phyloP scores from a whole-genome alignment of 2,113 vertebrate species.

The Sakesphorus luctuosus region DNA sequence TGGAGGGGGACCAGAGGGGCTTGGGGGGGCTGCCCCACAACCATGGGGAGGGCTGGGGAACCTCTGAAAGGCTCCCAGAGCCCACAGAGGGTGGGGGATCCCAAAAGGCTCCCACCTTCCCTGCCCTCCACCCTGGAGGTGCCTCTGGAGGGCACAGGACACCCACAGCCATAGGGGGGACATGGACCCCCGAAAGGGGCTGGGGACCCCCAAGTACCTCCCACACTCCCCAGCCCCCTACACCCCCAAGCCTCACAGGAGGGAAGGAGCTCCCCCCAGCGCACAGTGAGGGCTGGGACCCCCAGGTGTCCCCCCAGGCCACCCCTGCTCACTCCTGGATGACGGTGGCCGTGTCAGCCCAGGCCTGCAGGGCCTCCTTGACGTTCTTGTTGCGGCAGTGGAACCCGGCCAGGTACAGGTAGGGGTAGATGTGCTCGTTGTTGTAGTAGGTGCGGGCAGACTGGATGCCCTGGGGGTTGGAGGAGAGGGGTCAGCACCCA shows the following conservation, averaged over 20 bases:
- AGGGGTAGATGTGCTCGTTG: slow-evolving; percentile 5
- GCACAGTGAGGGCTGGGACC: not conserved
- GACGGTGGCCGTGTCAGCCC: not conserved
- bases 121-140: not conserved
- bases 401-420: not conserved
- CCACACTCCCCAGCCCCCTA: not conserved
- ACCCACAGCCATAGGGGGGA: not conserved
- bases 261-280: not conserved
- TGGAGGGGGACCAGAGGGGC: not conserved
- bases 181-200: not conserved
- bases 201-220: not conserved
- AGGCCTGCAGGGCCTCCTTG: not conserved
- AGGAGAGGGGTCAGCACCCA: not conserved
- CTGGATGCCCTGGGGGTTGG: not conserved
- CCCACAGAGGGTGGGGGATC: not conserved
- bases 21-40: not conserved
- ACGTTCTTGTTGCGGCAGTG: not conserved
- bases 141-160: too few relatives aligned
- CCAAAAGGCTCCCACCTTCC: not conserved
- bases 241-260: not conserved
- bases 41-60: not conserved
- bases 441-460: not conserved
- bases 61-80: not conserved
- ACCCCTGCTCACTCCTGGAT: not conserved
- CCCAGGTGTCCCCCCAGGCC: not conserved